phyloP scores from a whole-genome alignment of 2,797 vertebrate genomes.

The Natrix natrix region DNA sequence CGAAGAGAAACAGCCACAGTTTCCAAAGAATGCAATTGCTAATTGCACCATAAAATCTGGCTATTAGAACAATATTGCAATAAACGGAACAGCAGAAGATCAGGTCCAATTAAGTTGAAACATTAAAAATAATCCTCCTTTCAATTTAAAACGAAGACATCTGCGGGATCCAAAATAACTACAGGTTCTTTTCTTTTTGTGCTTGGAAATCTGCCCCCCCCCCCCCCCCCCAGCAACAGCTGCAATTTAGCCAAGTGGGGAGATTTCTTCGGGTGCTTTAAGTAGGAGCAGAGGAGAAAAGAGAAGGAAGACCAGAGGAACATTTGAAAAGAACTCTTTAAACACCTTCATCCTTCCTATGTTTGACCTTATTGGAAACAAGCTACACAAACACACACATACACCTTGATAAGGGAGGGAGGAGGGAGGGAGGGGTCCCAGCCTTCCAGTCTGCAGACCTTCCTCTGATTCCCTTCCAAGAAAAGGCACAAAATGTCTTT shows the following conservation, averaged over 20 bases:
- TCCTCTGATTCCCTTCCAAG: background rate
- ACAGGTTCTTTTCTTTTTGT: background rate
- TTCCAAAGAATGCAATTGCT: background rate
- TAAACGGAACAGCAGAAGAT: background rate
- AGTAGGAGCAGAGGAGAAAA: background rate
- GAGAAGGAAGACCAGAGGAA: background rate
- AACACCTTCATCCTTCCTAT: background rate
- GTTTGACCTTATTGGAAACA: background rate
- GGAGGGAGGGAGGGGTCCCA: background rate
- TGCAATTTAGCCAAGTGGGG: background rate
- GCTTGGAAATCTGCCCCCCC: background rate
- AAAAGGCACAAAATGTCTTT: background rate
- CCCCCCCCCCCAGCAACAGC: background rate
- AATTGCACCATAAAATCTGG: background rate
- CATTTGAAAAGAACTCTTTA: background rate
- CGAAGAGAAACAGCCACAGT: background rate
- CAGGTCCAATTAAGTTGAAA: background rate
- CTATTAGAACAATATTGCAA: background rate
- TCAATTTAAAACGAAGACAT: background rate
- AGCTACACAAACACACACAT: background rate
- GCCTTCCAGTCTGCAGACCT: background rate
- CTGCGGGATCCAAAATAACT: background rate
- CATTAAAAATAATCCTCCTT: background rate
- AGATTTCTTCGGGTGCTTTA: background rate
- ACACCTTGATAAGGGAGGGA: background rate